Percentiles rank a stretch among this genome's conserved stretches.
phyloP scores from a whole-genome alignment of 2,888 invertebrate genomes.

The Ectemnius lituratus region DNA sequence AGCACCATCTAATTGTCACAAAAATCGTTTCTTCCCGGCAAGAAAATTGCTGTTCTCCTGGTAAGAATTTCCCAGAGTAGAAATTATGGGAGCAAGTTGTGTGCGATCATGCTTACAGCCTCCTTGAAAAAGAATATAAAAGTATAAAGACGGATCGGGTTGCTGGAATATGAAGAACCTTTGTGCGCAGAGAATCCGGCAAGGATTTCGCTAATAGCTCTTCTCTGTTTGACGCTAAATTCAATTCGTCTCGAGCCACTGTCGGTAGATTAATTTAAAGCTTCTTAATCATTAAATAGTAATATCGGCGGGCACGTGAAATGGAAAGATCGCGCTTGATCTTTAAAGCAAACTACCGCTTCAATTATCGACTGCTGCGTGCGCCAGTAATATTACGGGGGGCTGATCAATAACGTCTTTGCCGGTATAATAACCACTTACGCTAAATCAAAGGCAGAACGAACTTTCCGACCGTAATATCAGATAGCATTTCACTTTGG shows the following conservation, averaged over 20 bases:
- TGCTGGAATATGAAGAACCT: too few relatives aligned
- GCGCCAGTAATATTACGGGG: constrained; percentile 20
- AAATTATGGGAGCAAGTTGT: too few relatives aligned
- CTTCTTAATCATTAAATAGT: constrained; percentile 26
- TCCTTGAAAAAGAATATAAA: too few relatives aligned
- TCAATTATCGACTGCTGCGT: constrained; percentile 45
- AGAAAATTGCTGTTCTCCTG: constrained; percentile 26
- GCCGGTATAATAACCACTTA: constrained; percentile 54
- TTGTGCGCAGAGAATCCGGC: too few relatives aligned
- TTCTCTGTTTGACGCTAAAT: too few relatives aligned
- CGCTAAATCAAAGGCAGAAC: constrained; percentile 29
- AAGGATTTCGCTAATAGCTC: too few relatives aligned
- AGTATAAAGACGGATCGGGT: too few relatives aligned
- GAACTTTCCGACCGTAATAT: constrained; percentile 23
- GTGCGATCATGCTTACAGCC: too few relatives aligned
- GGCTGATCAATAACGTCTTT: constrained; percentile 38
- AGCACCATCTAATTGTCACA: constrained; percentile 32
- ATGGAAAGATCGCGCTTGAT: constrained; percentile 30
- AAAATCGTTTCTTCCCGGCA: constrained; percentile 42
- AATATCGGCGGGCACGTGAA: neutral
- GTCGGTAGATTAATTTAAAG: too few relatives aligned
- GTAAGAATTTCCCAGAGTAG: too few relatives aligned
- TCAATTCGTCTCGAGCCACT: too few relatives aligned
- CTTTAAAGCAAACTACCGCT: constrained; percentile 45
- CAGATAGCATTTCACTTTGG: constrained; percentile 12